phyloP scores from a whole-genome alignment of 2,797 vertebrate species.

The Acipenser transmontanus region DNA sequence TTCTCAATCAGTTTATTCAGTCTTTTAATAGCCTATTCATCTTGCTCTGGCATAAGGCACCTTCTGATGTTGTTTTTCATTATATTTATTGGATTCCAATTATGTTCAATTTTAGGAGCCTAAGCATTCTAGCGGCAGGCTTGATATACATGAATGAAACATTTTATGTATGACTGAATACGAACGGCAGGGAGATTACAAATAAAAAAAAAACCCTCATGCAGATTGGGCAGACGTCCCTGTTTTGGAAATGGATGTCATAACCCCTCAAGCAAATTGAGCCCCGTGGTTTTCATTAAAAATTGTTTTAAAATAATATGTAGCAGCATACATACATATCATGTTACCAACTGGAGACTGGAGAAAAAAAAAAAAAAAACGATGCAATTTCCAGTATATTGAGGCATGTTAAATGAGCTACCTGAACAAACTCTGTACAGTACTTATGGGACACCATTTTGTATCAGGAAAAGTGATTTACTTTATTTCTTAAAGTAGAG shows the following conservation, averaged over 20 bases:
- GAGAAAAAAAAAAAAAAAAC: not conserved
- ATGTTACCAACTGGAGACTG: not conserved
- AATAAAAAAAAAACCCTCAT: not conserved
- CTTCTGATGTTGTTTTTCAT: not conserved
- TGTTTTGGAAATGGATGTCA: not conserved
- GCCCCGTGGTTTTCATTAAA: not conserved
- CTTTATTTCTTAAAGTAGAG: conserved; percentile 87
- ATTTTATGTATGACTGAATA: conserved; percentile 7
- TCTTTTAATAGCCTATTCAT: not conserved
- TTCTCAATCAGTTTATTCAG: not conserved
- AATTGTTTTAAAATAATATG: not conserved
- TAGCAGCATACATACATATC: not conserved
- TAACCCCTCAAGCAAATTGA: not conserved
- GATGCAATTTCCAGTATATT: conserved; percentile 36
- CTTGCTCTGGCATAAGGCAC: not conserved
- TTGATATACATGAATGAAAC: conserved; percentile 7
- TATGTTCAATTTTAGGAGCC: not conserved
- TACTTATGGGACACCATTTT: conserved; percentile 55
- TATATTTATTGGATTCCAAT: not conserved
- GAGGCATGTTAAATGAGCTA: conserved; percentile 36
- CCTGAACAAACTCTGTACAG: conserved; percentile 46
- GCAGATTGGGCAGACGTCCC: not conserved
- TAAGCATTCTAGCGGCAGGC: not conserved
- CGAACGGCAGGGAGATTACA: not conserved
- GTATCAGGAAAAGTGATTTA: conserved; percentile 30